Evolutionary conservation across 2,888 invertebrate species (phyloP), one percentile per base, ranked within the genome.

Genomic region (Morpho deidamia): DNA sequence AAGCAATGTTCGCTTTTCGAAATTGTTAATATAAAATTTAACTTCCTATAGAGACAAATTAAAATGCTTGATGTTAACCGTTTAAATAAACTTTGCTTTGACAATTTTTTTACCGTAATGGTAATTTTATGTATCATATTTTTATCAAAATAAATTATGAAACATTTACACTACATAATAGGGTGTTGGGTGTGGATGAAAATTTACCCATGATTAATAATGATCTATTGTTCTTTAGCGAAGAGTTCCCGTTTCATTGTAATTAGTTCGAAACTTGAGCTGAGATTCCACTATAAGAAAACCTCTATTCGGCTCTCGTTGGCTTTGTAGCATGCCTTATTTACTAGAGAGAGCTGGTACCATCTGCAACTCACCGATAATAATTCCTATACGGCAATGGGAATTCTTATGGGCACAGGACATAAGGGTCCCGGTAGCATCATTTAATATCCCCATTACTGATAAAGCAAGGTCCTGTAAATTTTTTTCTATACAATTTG

Each of bases 371-470:
- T 92, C 91, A 95, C 95, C 95, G 69, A 95, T 91, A 74, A 97
- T 96, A 53, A 95, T 90, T 71, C 97, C 97, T 79, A 98, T 90
- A 70, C 93, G 91, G 86, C 96, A 96, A 74, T 92, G 89, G 60
- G 89, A 91, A 80, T 95, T 94, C 76, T 93, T 92, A 91, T 95
- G 95, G 55, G 97, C 96, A 85, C 97, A 97, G 10, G 97, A 96
- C 96, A 98, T 96, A 67, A 98, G 90, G 12, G 97, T 96, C 64
- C 98, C 98, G 38, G 96, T 96, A 55, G 98, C 96, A 86, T 99
- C 98, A 81, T 98, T 98, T 71, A 99, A 92, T 70, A 98, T 93
- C 65, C 97, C 98, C 90, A 95, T 94, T 72, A 98, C 95, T 69
- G 94, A 93, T 72, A 98, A 94, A 67, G 92, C 83, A 66, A 96